Conservation (phyloP, 2,888 invertebrate genomes). For the Plebejus anna region DNA sequence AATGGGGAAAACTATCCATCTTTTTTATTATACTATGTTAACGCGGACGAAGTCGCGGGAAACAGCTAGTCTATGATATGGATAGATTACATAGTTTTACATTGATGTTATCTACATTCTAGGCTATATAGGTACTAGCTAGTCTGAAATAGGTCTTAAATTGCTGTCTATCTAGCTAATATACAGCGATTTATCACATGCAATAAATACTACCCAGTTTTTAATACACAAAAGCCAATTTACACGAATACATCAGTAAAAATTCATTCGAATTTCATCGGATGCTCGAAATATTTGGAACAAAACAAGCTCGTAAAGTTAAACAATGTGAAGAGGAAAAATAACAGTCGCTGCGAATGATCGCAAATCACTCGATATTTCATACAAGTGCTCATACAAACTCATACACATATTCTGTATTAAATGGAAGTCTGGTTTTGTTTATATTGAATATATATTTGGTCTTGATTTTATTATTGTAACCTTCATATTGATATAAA, state of each 20-base stretch:
- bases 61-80: too few relatives aligned
- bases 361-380: conserved; percentile 15
- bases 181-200: background rate
- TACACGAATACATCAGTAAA: background rate
- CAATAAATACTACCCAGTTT: background rate
- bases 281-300: conserved; percentile 2
- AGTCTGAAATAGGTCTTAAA: too few relatives aligned
- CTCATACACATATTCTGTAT: background rate
- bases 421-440: background rate
- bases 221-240: background rate
- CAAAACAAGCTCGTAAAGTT: conserved; percentile 13
- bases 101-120: too few relatives aligned
- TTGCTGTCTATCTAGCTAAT: background rate
- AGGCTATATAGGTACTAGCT: too few relatives aligned
- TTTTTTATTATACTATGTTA: too few relatives aligned
- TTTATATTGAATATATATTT: background rate
- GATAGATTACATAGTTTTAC: background rate
- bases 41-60: too few relatives aligned
- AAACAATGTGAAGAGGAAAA: conserved; percentile 9
- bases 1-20: too few relatives aligned
- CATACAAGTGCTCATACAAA: conserved; percentile 21
- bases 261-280: background rate
- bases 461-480: background rate
- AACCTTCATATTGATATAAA: too few relatives aligned
- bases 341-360: conserved; percentile 18